Conservation (phyloP, 2,888 invertebrate species). For the Morpho helenor region DNA sequence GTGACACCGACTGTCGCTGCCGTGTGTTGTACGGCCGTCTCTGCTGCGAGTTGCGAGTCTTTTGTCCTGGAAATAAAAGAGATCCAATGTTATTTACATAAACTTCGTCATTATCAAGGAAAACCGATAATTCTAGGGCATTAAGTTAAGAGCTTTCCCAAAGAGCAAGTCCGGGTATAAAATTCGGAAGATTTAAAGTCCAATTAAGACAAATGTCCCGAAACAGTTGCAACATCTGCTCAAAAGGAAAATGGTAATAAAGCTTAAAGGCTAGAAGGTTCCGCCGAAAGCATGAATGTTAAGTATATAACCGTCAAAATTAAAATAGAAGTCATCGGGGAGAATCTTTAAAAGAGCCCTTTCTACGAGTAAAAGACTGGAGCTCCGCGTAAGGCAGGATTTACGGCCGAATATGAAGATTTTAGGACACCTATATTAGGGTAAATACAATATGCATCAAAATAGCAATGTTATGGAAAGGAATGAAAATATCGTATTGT, state of each 20-base stretch:
- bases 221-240: neutral
- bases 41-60: conserved; percentile 70
- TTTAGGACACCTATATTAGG: no score
- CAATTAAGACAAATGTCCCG: neutral
- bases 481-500: no score
- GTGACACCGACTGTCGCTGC: conserved; percentile 46
- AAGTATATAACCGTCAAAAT: no score
- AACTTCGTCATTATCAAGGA: neutral
- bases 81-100: conserved; percentile 14
- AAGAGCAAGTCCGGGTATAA: neutral
- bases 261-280: no score
- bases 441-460: no score
- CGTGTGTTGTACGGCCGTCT: conserved; percentile 59
- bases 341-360: no score
- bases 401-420: no score
- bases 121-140: neutral
- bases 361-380: no score
- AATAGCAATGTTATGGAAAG: no score
- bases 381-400: no score
- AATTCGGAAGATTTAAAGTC: neutral
- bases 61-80: conserved; percentile 64
- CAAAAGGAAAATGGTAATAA: neutral
- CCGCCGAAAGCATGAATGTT: no score
- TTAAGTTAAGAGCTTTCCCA: neutral
- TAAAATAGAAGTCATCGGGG: no score